Base-by-base conservation (phyloP, 2,888 invertebrate genomes). In the Tenodera sinensis region DNA sequence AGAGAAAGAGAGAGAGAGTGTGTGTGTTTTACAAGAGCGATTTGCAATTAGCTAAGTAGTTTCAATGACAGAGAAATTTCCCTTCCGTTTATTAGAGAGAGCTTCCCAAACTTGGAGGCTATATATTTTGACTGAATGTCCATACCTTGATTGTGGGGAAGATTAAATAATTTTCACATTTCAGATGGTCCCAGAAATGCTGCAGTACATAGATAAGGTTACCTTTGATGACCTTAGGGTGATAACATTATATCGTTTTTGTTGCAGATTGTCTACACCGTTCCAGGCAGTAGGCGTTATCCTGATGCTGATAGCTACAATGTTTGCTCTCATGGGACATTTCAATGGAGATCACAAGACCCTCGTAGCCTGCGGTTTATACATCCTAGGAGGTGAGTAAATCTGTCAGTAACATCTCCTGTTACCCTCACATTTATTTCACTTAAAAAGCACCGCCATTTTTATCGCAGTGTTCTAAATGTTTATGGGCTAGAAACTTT, bases 321-420 rank as follows among this genome's bases (percentile, higher is more conserved):
- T 95, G 91, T 94, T 95, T 89, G 95, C 95, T 47, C 92, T 95
- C 90, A 93, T 95, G 91, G 95, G 95, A 88, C 95, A 95, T 91
- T 95, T 95, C 93, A 95, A 95, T 92, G 94, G 94, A 91, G 95
- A 95, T 93, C 95, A 95, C 93, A 95, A 95, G 92, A 95, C 95
- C 86, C 94, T 95, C 87, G 93, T 95, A 86, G 95, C 95, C 85
- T 95, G 95, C 91, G 95, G 95, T 91, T 93, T 95, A 90, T 95
- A 95, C 92, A 95, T 95, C 85, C 93, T 95, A 81, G 95, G 94
- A 91, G 95, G 95, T 95, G 92, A 94, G 94, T 93, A 4, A 71
- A 71, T 71, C 25, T 71, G 15, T 71, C 54, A 71, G 25, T 14
- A 71, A 3, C 20, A 6, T 15, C 54, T 71, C 54, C 20, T 71